These are phyloP conservation scores for Hecatera dysodea DNA, from an alignment of 2,888 invertebrate species.

Conservation along the genomic window DNA sequence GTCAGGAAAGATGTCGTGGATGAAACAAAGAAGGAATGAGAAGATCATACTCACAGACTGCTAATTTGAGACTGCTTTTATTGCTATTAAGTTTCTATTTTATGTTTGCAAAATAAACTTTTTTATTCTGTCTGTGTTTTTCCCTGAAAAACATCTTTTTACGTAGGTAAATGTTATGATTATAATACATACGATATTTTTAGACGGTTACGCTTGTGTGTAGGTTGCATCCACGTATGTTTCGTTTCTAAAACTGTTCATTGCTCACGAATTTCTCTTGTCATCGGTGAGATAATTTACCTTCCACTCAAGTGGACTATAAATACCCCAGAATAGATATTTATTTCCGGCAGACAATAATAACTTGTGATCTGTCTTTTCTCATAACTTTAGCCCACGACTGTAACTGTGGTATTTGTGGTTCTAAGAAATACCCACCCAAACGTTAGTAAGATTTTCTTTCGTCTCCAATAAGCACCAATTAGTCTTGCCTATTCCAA, in stretches of 20 bases:
- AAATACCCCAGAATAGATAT: not conserved
- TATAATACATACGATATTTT: constrained; percentile 25
- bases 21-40: constrained; percentile 57
- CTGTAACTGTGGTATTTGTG: too few species aligned
- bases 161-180: constrained; percentile 23
- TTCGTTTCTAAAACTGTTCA: constrained; percentile 18
- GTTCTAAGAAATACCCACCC: too few species aligned
- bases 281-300: not conserved
- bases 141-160: not conserved
- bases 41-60: constrained; percentile 29
- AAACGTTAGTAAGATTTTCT: too few species aligned
- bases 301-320: not conserved
- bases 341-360: too few species aligned
- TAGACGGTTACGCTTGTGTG: constrained; percentile 15
- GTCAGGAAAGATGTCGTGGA: constrained; percentile 81
- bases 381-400: too few species aligned
- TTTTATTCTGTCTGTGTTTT: constrained; percentile 1
- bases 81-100: constrained; percentile 39
- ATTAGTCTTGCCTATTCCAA: too few species aligned
- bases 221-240: constrained; percentile 10
- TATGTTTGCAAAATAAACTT: constrained; percentile 16
- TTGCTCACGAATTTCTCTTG: constrained; percentile 1
- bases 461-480: too few species aligned
- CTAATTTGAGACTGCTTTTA: constrained; percentile 51
- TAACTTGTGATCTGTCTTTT: too few species aligned